Conservation (phyloP, 2,113 vertebrate species). For the Cepphus grylle region DNA sequence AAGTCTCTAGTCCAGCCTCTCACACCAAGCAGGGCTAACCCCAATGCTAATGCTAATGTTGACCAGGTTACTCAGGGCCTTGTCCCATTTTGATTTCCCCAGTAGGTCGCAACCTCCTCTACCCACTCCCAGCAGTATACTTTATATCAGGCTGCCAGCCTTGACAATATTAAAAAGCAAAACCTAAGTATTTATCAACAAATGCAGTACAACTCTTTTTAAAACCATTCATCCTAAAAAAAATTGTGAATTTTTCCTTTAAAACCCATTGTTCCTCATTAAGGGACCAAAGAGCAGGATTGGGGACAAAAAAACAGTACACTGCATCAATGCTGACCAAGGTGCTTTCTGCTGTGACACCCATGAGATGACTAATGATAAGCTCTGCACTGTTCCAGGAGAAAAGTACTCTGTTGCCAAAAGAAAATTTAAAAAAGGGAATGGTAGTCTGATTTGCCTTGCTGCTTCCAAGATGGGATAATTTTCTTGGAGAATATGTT, state of each 20-base stretch:
- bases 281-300: background rate
- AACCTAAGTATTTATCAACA: background rate
- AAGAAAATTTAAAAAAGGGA: background rate
- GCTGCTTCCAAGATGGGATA: background rate
- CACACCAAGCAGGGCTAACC: background rate
- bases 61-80: background rate
- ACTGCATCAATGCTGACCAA: background rate
- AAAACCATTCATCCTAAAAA: background rate
- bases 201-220: background rate
- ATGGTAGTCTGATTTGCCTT: background rate
- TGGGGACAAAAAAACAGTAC: background rate
- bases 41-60: background rate
- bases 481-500: background rate
- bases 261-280: background rate
- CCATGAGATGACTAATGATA: background rate
- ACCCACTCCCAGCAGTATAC: background rate
- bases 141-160: background rate
- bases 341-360: background rate
- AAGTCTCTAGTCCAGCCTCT: background rate
- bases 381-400: background rate
- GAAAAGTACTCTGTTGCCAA: background rate
- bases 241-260: background rate
- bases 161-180: background rate
- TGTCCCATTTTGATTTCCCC: background rate
- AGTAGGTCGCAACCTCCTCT: background rate